phyloP scores from a whole-genome alignment of 2,113 vertebrate genomes.

The Seriola dumerili region DNA sequence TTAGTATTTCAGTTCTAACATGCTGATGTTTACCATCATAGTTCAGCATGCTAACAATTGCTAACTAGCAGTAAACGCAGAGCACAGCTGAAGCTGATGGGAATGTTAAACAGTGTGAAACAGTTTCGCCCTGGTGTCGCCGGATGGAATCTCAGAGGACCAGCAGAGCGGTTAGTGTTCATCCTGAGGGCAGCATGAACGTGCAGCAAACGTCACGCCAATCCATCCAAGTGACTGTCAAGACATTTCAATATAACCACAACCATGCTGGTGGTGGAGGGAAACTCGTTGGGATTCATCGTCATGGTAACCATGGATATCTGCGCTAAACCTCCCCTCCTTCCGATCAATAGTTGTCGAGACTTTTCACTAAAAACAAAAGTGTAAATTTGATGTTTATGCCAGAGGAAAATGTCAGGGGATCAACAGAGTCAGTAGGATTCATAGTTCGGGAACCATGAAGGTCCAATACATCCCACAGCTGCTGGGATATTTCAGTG shows the following conservation, averaged over 20 bases:
- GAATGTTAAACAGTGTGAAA: no score
- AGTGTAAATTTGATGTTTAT: neutral
- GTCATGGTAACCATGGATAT: neutral
- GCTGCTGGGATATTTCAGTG: neutral
- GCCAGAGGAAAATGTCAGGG: neutral
- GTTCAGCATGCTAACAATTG: no score
- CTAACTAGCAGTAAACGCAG: no score
- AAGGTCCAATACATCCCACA: neutral
- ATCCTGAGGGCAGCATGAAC: no score
- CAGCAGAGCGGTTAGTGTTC: neutral
- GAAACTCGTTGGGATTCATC: neutral
- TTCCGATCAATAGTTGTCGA: neutral
- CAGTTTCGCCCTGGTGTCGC: neutral
- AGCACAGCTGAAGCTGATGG: neutral
- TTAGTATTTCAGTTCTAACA: neutral
- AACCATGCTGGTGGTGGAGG: neutral
- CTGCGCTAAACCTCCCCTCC: neutral
- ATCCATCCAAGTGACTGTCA: no score
- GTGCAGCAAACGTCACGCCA: no score
- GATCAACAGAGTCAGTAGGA: neutral
- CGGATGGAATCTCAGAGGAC: neutral
- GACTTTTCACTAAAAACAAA: neutral
- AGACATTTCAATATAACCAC: neutral
- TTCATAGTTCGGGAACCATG: neutral
- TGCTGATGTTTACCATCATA: neutral